These are phyloP conservation scores for Antennarius striatus DNA, from an alignment of 2,113 vertebrate species.

Conservation along the genomic window DNA sequence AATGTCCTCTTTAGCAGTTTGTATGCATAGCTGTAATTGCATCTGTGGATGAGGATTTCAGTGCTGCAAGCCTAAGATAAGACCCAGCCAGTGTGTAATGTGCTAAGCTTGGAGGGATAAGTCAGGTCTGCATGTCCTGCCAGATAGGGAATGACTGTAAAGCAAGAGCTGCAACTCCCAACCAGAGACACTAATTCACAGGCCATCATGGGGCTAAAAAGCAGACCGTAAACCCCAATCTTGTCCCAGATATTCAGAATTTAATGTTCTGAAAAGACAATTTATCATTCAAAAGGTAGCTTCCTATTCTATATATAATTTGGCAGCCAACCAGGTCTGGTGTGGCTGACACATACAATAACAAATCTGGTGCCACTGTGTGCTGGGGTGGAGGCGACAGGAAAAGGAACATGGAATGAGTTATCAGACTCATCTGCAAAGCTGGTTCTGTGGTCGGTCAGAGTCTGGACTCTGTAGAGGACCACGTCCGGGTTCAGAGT, in stretches of 20 bases:
- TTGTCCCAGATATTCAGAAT: neutral
- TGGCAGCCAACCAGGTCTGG: constrained; percentile 2
- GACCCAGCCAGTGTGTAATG: constrained; percentile 24
- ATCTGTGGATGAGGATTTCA: constrained; percentile 18
- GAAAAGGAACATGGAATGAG: no score
- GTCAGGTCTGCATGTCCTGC: constrained; percentile 36
- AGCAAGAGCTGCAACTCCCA: neutral
- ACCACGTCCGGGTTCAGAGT: no score
- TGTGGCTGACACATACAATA: constrained; percentile 24
- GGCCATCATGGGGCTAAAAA: neutral
- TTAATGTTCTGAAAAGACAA: neutral
- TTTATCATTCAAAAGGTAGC: neutral
- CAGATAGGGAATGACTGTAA: constrained; percentile 6
- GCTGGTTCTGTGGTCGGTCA: no score
- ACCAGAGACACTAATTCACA: neutral
- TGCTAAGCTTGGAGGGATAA: constrained; percentile 36
- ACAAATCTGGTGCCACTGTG: neutral
- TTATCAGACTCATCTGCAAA: no score
- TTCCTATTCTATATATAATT: constrained; percentile 18
- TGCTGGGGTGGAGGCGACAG: no score
- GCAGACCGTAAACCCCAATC: neutral
- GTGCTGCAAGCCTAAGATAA: constrained; percentile 57
- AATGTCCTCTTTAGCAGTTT: constrained; percentile 7
- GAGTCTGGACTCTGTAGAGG: no score
- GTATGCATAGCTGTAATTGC: constrained; percentile 17